Evolutionary conservation across 2,113 vertebrate species (phyloP).

Genomic region (Brienomyrus brachyistius): DNA sequence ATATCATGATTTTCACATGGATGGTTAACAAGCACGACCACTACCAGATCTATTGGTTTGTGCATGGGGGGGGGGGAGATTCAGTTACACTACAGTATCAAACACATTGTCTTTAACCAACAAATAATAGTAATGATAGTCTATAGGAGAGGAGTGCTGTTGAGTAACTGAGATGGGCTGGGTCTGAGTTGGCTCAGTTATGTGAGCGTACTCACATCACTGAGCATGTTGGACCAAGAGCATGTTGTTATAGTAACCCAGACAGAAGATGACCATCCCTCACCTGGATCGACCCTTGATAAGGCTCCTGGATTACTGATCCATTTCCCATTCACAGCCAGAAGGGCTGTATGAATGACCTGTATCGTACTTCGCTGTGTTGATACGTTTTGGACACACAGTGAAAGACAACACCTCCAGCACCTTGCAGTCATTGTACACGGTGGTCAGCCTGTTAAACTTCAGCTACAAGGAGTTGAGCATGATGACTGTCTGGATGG

Average conservation of each 20-base stretch:
- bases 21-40: neutral
- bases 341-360: neutral
- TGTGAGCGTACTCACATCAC: neutral
- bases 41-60: neutral
- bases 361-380: neutral
- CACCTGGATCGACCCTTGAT: neutral
- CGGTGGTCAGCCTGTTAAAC: constrained; percentile 61
- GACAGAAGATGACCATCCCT: neutral
- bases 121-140: neutral
- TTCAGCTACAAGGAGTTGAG: constrained; percentile 69
- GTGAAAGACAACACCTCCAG: neutral
- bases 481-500: constrained; percentile 64
- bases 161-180: neutral
- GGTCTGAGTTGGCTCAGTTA: neutral
- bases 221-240: neutral
- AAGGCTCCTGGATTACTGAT: neutral
- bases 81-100: neutral
- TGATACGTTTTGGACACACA: neutral
- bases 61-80: neutral
- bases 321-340: neutral
- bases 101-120: neutral
- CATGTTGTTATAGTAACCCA: neutral
- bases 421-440: constrained; percentile 72
- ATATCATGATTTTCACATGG: neutral
- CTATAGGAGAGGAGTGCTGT: neutral